These are phyloP conservation scores for Salarias fasciatus DNA, from an alignment of 2,797 vertebrate genomes.

Conservation along the genomic window DNA sequence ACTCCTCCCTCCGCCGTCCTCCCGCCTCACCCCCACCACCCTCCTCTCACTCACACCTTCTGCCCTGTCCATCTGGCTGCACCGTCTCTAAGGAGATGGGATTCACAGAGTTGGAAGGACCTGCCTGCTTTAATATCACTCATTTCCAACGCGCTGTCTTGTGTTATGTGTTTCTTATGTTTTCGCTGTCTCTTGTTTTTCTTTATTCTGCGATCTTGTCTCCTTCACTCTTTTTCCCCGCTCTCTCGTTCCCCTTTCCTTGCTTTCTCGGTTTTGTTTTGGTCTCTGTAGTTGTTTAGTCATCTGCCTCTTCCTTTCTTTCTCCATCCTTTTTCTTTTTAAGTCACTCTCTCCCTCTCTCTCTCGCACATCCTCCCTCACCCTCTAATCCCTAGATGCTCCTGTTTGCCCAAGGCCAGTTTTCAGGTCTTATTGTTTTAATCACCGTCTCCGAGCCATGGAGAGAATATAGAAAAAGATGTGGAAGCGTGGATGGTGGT, in stretches of 20 bases:
- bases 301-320: slow-evolving; percentile 13
- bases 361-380: slow-evolving; percentile 9
- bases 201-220: slow-evolving; percentile 42
- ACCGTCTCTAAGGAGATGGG: slow-evolving; percentile 70
- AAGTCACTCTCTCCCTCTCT: slow-evolving; percentile 7
- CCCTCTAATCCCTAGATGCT: slow-evolving; percentile 53
- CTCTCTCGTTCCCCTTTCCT: slow-evolving; percentile 33
- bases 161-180: slow-evolving; percentile 28
- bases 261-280: slow-evolving; percentile 40
- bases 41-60: slow-evolving; percentile 70
- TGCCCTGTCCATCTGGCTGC: slow-evolving; percentile 79
- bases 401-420: slow-evolving; percentile 66
- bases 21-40: slow-evolving; percentile 20
- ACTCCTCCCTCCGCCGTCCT: slow-evolving; percentile 46
- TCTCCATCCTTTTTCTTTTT: slow-evolving; percentile 21
- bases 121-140: slow-evolving; percentile 64
- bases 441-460: slow-evolving; percentile 64
- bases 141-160: slow-evolving; percentile 40
- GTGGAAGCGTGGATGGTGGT: slow-evolving; percentile 43
- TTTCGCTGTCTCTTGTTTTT: slow-evolving; percentile 37
- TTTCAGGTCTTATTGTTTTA: slow-evolving; percentile 72
- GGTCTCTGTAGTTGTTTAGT: slow-evolving; percentile 25
- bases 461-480: slow-evolving; percentile 61
- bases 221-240: slow-evolving; percentile 18
- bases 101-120: slow-evolving; percentile 68